phyloP scores from a whole-genome alignment of 2,113 vertebrate genomes.

The Aspiorhynchus laticeps region DNA sequence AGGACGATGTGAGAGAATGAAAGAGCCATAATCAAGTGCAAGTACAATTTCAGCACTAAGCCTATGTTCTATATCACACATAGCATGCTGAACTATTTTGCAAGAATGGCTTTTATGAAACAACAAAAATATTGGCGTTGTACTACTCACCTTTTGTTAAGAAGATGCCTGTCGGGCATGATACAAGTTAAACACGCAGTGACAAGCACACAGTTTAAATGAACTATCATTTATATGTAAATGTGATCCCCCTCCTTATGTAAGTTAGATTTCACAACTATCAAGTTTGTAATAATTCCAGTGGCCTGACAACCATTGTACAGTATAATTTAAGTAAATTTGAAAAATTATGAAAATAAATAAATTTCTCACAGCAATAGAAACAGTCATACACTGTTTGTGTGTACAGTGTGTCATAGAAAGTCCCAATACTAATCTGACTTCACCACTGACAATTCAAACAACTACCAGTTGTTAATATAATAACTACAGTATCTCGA shows the following conservation, averaged over 20 bases:
- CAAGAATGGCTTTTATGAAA: neutral
- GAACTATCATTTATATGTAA: neutral
- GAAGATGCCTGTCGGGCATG: neutral
- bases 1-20: neutral
- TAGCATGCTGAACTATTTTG: neutral
- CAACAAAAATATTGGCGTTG: neutral
- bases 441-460: no score
- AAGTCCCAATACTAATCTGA: no score
- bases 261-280: neutral
- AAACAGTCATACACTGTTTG: no score
- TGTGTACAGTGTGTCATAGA: no score
- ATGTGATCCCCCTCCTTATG: neutral
- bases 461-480: no score
- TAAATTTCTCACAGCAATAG: neutral
- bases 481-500: no score
- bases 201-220: neutral
- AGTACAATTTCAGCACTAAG: neutral
- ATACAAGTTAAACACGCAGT: neutral
- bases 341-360: neutral
- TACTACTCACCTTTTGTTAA: neutral
- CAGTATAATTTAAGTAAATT: no score
- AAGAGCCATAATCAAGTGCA: neutral
- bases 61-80: neutral
- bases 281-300: neutral
- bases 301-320: neutral